Percentiles rank a stretch among this genome's conserved stretches.
Conservation (phyloP, 1,140 invertebrate genomes). For the Armadillidium nasatum region DNA sequence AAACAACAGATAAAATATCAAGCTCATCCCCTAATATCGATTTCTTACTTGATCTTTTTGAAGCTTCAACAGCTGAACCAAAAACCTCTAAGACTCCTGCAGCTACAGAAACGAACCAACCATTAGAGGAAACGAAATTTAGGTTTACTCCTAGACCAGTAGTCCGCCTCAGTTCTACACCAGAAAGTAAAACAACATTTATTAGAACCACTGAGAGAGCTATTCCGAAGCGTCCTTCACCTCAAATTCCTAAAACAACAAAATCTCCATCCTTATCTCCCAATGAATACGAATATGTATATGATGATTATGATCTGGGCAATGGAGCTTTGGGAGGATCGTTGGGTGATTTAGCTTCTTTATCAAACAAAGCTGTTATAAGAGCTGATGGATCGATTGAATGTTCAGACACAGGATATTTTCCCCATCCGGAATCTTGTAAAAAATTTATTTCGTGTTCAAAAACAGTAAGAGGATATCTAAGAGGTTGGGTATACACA, state of each 20-base stretch:
- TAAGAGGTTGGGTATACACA: conserved; percentile 78
- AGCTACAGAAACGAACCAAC: not conserved
- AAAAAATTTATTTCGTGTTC: conserved; percentile 84
- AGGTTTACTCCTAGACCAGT: not conserved
- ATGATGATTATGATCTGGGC: conserved; percentile 36
- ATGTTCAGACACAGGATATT: conserved; percentile 79
- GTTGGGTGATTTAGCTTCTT: conserved; percentile 45
- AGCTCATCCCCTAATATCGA: not conserved
- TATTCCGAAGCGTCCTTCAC: not conserved
- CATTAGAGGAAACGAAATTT: not conserved
- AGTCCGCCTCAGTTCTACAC: not conserved
- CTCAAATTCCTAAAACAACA: not conserved
- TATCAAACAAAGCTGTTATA: conserved; percentile 44
- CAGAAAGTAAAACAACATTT: not conserved
- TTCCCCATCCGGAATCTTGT: conserved; percentile 79
- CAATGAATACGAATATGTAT: conserved; percentile 41
- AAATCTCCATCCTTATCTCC: conserved; percentile 13
- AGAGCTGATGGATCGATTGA: conserved; percentile 61
- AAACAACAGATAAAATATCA: too few relatives aligned
- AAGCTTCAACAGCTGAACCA: not conserved
- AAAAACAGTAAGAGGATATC: conserved; percentile 58
- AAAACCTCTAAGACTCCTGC: not conserved
- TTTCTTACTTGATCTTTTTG: not conserved
- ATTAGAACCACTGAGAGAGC: too few relatives aligned
- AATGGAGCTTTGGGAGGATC: conserved; percentile 41